Conservation (phyloP, 2,888 invertebrate genomes). For the Calameuta filiformis region DNA sequence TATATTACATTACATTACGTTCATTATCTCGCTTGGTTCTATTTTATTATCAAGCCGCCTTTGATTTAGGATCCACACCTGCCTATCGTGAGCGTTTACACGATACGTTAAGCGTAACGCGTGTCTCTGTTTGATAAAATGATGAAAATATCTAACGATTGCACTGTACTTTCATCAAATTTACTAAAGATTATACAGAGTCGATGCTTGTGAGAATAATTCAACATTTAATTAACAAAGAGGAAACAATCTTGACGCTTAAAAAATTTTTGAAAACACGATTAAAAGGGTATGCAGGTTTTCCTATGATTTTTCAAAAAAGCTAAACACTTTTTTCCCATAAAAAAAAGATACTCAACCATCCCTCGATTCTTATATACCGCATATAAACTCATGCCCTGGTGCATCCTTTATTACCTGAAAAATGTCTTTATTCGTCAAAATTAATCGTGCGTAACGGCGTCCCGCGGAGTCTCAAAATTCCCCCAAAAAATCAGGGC, state of each 20-base stretch:
- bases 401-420: constrained; percentile 57
- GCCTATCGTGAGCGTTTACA: neutral
- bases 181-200: neutral
- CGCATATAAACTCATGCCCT: constrained; percentile 42
- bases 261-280: neutral
- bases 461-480: constrained; percentile 9
- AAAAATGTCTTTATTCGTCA: constrained; percentile 53
- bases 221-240: neutral
- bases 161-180: no score
- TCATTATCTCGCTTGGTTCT: constrained; percentile 28
- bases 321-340: neutral
- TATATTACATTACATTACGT: constrained; percentile 34
- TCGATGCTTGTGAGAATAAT: neutral
- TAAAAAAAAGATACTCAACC: neutral
- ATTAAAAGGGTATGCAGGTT: neutral
- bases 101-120: neutral
- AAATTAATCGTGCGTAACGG: constrained; percentile 58
- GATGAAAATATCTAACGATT: neutral
- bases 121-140: neutral
- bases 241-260: neutral
- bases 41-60: constrained; percentile 2
- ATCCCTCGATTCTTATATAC: constrained; percentile 16
- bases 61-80: constrained; percentile 11
- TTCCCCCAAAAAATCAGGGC: neutral
- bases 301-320: neutral